These are phyloP conservation scores for Phalacrocorax brasilianus DNA, from an alignment of 2,113 vertebrate species.

Conservation along the genomic window DNA sequence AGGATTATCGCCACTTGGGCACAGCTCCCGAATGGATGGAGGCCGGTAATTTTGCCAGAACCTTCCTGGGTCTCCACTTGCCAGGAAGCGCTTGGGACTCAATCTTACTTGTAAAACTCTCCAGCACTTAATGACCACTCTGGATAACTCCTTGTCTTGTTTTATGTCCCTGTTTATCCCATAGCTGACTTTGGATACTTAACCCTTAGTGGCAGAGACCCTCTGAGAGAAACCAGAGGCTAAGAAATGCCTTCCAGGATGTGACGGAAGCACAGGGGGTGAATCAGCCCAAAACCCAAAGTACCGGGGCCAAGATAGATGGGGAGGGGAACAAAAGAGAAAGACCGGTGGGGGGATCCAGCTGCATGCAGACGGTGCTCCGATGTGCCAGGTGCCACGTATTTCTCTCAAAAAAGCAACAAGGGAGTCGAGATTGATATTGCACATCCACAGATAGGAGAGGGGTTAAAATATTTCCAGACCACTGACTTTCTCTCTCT, in stretches of 20 bases:
- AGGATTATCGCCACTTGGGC: neutral
- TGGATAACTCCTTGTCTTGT: neutral
- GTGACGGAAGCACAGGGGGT: neutral
- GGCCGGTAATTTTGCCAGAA: neutral
- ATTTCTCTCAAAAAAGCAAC: neutral
- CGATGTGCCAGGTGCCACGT: fast-evolving
- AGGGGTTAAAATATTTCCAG: conserved; percentile 24
- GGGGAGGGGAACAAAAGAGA: fast-evolving
- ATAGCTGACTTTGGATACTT: neutral
- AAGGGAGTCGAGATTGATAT: neutral
- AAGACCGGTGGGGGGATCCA: neutral
- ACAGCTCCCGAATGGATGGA: fast-evolving
- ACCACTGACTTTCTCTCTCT: neutral
- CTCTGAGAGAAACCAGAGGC: neutral
- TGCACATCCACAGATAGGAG: neutral
- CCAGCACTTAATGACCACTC: neutral
- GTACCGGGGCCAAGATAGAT: neutral
- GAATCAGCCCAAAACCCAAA: neutral
- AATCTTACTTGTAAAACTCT: neutral
- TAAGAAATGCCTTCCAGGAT: neutral
- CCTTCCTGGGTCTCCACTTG: neutral
- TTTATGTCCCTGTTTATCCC: neutral
- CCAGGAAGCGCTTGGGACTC: neutral
- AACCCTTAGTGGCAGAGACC: neutral
- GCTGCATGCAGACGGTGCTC: neutral